Evolutionary conservation across 2,797 vertebrate genomes (phyloP).

Genomic region (Artibeus jamaicensis): DNA sequence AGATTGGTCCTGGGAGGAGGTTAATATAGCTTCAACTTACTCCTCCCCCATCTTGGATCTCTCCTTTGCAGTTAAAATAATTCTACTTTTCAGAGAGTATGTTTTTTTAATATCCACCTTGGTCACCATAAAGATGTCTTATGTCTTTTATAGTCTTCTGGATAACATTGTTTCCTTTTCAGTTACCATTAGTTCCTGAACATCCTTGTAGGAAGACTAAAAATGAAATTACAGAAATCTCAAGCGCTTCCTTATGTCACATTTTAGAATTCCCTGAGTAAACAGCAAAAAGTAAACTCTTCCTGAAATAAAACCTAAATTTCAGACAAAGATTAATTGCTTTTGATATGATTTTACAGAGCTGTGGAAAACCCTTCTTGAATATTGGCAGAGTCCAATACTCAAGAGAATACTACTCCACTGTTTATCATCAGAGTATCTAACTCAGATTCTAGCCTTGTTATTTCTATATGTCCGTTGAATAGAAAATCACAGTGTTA

Average conservation of each 20-base stretch:
- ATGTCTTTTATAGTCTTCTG: not conserved
- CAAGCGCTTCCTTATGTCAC: constrained; percentile 22
- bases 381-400: too few species aligned
- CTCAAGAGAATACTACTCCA: not conserved
- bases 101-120: not conserved
- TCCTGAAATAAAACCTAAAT: not conserved
- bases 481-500: not conserved
- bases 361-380: not conserved
- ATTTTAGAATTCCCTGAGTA: not conserved
- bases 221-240: constrained; percentile 32
- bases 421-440: not conserved
- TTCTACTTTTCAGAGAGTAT: not conserved
- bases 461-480: not conserved
- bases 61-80: not conserved
- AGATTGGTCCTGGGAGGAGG: too few species aligned
- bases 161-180: constrained; percentile 7
- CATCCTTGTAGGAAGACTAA: not conserved
- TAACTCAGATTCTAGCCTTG: not conserved
- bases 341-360: constrained; percentile 3
- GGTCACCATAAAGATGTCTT: not conserved
- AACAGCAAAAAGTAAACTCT: not conserved
- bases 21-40: not conserved
- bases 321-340: constrained; percentile 34
- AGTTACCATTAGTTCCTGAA: not conserved
- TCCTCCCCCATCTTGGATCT: not conserved